Evolutionary conservation across 2,113 vertebrate genomes (phyloP).

Genomic region (Mormoops blainvillei): DNA sequence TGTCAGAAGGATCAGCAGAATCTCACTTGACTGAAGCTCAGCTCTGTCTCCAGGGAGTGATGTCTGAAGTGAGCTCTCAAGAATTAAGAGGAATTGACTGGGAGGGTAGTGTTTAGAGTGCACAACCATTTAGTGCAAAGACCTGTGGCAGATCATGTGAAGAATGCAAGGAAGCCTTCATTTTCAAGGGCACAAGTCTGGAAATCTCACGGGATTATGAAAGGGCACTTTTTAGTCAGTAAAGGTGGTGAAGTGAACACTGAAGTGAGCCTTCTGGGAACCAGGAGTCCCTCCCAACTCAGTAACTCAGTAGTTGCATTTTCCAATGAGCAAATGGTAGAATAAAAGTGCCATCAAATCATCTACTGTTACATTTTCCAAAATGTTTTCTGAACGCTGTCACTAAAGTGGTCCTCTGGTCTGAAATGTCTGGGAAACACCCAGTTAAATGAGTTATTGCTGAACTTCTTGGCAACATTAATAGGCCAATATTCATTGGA

Average conservation of each 20-base stretch:
- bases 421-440: background rate
- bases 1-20: background rate
- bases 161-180: background rate
- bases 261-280: background rate
- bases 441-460: background rate
- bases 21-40: background rate
- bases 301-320: background rate
- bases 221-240: background rate
- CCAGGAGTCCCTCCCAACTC: background rate
- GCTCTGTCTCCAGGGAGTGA: accelerated
- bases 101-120: background rate
- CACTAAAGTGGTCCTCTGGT: background rate
- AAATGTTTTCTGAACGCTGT: background rate
- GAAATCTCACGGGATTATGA: background rate
- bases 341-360: background rate
- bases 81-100: background rate
- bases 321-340: background rate
- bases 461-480: background rate
- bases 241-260: background rate
- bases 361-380: background rate
- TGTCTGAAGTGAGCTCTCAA: too few relatives aligned
- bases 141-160: background rate
- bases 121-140: background rate
- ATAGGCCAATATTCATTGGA: background rate
- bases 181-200: background rate